These are phyloP conservation scores for Ibycter americanus DNA, from an alignment of 2,797 vertebrate species.

Conservation along the genomic window DNA sequence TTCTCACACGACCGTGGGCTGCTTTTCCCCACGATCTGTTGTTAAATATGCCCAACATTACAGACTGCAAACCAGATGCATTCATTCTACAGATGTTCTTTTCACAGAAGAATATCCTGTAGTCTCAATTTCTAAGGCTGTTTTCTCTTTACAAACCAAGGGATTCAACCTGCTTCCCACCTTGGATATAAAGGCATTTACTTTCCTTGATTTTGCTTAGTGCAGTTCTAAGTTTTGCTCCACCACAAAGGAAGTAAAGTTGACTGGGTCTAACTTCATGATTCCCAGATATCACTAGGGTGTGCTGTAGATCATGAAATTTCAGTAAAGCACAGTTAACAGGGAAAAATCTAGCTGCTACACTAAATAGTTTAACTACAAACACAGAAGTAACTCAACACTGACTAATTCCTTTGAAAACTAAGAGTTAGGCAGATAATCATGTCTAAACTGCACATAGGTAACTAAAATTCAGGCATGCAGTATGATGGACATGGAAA, in stretches of 20 bases:
- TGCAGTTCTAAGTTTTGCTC: background rate
- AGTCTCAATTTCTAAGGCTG: background rate
- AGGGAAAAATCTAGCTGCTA: background rate
- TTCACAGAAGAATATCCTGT: background rate
- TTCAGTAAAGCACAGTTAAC: background rate
- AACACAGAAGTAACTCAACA: background rate
- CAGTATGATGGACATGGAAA: background rate
- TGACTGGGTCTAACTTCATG: background rate
- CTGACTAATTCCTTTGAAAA: background rate
- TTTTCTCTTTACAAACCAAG: background rate
- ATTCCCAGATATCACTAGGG: constrained; percentile 65
- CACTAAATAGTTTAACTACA: background rate
- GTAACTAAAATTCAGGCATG: background rate
- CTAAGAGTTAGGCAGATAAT: background rate
- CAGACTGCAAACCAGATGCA: background rate
- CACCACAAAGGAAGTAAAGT: background rate
- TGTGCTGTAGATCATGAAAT: constrained; percentile 73
- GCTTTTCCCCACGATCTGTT: background rate
- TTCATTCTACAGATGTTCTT: background rate
- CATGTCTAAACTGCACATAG: background rate
- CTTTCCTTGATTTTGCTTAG: background rate
- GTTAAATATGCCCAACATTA: background rate
- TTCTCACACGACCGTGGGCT: background rate
- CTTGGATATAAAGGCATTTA: background rate
- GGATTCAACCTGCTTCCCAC: background rate